Conservation (phyloP, 2,113 vertebrate genomes). For the Rhabdornis inornatus region DNA sequence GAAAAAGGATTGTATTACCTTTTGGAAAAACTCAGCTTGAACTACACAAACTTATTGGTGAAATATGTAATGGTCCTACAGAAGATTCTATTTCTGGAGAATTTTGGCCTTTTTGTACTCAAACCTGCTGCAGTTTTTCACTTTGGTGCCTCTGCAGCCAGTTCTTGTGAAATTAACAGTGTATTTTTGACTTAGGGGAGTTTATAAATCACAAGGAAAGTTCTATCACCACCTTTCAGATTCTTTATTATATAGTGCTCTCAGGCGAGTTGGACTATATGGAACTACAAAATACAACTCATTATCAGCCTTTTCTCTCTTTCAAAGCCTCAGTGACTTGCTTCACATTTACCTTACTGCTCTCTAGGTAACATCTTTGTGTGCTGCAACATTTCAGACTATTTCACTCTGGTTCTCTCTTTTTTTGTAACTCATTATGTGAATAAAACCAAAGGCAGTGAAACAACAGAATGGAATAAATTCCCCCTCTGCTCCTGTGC, state of each 20-base stretch:
- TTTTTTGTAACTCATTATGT: background rate
- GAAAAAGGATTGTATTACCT: conserved; percentile 77
- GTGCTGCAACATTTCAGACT: fast-evolving
- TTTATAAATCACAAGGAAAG: background rate
- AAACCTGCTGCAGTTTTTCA: conserved; percentile 12
- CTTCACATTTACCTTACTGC: background rate
- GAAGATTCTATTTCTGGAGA: conserved; percentile 71
- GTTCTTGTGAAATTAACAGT: background rate
- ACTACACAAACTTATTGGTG: conserved; percentile 69
- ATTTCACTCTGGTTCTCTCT: background rate
- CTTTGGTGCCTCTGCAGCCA: background rate
- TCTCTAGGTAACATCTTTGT: background rate
- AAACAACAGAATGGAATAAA: background rate
- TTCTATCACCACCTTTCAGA: background rate
- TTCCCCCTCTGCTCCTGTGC: background rate
- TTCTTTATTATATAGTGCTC: background rate
- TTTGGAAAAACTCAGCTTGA: conserved; percentile 71
- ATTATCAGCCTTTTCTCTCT: background rate
- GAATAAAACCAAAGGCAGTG: background rate
- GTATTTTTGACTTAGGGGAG: background rate
- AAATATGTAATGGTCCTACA: conserved; percentile 64
- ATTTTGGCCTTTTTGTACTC: conserved; percentile 51
- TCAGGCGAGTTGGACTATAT: background rate
- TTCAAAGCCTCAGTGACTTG: background rate
- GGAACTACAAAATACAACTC: background rate